phyloP scores from a whole-genome alignment of 64 coral and sea anemone genomes.

The Anthopleura sola region DNA sequence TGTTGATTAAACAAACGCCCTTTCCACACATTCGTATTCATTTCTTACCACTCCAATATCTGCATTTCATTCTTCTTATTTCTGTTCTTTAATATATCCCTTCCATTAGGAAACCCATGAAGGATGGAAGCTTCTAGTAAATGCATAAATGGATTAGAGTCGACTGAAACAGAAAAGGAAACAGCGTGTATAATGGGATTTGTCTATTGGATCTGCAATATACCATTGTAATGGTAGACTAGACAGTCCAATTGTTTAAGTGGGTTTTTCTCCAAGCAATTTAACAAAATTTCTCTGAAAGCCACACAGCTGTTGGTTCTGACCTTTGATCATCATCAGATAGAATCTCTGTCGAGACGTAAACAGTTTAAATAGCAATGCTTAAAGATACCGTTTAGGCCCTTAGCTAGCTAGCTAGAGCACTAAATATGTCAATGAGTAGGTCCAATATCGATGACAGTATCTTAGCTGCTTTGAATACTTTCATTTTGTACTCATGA shows the following conservation, averaged over 20 bases:
- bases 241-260: not conserved
- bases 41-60: too few relatives aligned
- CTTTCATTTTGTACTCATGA: not conserved
- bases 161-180: too few relatives aligned
- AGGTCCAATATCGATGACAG: not conserved
- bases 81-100: too few relatives aligned
- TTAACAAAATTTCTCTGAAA: not conserved
- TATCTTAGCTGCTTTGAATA: not conserved
- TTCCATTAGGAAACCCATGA: too few relatives aligned
- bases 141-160: too few relatives aligned
- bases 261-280: too few relatives aligned
- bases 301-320: not conserved
- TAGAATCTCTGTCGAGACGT: not conserved
- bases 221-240: not conserved
- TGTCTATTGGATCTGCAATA: too few relatives aligned
- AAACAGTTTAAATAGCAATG: not conserved
- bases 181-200: too few relatives aligned
- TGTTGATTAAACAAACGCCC: too few relatives aligned
- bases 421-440: not conserved
- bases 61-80: too few relatives aligned
- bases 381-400: not conserved
- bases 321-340: not conserved
- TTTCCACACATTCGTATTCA: too few relatives aligned
- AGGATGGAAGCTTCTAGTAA: too few relatives aligned
- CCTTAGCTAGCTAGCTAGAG: not conserved